Conservation (phyloP, 2,113 vertebrate species). For the Tenebrosternarchus preto region DNA sequence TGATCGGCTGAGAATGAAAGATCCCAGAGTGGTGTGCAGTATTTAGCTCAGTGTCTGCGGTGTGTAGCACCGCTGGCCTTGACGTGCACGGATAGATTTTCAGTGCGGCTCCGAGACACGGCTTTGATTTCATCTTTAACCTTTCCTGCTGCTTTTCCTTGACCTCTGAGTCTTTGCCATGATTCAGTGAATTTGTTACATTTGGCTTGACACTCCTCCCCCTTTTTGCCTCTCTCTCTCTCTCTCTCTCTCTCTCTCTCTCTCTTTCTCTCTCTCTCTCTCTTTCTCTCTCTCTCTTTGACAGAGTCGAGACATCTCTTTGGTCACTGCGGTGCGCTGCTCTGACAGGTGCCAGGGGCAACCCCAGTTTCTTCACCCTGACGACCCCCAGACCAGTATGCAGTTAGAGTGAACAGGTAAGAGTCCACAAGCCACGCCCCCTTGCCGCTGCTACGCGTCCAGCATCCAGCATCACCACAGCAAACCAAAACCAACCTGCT, state of each 20-base stretch:
- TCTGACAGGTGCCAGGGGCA: slow-evolving; percentile 65
- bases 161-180: slow-evolving; percentile 86
- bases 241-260: slow-evolving; percentile 59
- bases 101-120: slow-evolving; percentile 78
- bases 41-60: slow-evolving; percentile 97
- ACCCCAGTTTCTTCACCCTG: slow-evolving; percentile 79
- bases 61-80: slow-evolving; percentile 92
- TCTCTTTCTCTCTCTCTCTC: slow-evolving; percentile 30
- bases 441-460: too few species aligned
- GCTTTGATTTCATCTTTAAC: slow-evolving; percentile 99
- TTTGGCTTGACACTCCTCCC: slow-evolving; percentile 76
- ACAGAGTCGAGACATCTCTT: slow-evolving; percentile 55
- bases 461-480: too few species aligned
- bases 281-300: slow-evolving; percentile 67
- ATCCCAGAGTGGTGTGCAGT: slow-evolving; percentile 95
- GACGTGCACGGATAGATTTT: slow-evolving; percentile 90
- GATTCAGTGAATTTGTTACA: slow-evolving; percentile 89
- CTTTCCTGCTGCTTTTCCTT: slow-evolving; percentile 93
- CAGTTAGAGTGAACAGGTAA: slow-evolving; percentile 97
- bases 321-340: slow-evolving; percentile 62
- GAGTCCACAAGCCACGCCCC: slow-evolving; percentile 35
- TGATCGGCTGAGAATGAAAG: slow-evolving; percentile 99
- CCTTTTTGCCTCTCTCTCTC: slow-evolving; percentile 24
- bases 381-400: slow-evolving; percentile 94
- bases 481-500: background rate